Percentiles rank a stretch among this genome's conserved stretches.
These are phyloP conservation scores for Sebastiscus albofasciatus DNA, from an alignment of 2,797 vertebrate species.

Conservation along the genomic window DNA sequence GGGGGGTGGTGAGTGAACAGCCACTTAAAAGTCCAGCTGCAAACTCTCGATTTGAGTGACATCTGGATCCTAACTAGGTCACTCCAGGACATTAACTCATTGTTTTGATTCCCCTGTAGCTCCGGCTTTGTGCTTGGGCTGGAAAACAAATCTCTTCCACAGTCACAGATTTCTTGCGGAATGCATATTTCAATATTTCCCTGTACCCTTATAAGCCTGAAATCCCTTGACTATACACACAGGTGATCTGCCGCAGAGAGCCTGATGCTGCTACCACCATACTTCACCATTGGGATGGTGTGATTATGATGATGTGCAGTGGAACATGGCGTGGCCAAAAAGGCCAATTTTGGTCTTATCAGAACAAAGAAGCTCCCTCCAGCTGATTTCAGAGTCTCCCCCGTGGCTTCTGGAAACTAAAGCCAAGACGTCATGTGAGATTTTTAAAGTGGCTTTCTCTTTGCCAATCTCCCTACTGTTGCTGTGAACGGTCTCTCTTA, in stretches of 20 bases:
- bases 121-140: not conserved
- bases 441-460: not conserved
- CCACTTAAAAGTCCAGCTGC: not conserved
- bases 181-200: not conserved
- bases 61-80: not conserved
- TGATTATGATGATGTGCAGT: not conserved
- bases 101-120: not conserved
- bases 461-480: not conserved
- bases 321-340: not conserved
- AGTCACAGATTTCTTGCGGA: not conserved
- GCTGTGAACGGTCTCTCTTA: not conserved
- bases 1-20: not conserved
- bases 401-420: not conserved
- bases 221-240: not conserved
- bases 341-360: not conserved
- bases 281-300: not conserved
- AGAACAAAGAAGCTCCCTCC: not conserved
- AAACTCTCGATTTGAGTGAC: not conserved
- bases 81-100: not conserved
- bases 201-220: not conserved
- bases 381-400: not conserved
- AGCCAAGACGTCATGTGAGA: not conserved
- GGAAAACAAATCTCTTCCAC: not conserved
- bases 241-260: not conserved
- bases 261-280: not conserved